Conservation (phyloP, 2,888 invertebrate genomes). For the Hofmannophila pseudospretella region DNA sequence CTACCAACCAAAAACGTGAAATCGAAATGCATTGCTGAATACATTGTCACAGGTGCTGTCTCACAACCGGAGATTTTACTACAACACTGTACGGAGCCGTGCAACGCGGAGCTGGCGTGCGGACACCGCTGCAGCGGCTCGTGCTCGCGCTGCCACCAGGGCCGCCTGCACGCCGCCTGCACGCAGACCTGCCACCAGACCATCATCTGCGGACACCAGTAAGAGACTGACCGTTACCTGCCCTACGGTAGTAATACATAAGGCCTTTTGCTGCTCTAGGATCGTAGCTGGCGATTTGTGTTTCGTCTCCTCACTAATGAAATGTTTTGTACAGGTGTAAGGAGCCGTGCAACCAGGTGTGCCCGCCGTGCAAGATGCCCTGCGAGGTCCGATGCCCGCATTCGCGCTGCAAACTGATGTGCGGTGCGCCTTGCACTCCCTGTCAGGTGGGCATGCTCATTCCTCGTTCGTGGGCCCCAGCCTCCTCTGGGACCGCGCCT, state of each 20-base stretch:
- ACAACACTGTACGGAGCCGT: slow-evolving; percentile 58
- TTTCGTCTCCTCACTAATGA: no score
- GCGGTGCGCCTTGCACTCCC: slow-evolving; percentile 71
- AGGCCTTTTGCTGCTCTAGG: no score
- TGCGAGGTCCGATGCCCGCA: slow-evolving; percentile 73
- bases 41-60: no score
- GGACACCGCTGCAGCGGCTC: slow-evolving; percentile 71
- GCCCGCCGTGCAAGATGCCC: slow-evolving; percentile 72
- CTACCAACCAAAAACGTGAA: no score
- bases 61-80: slow-evolving; percentile 31
- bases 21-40: no score
- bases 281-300: no score
- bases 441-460: no score
- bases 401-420: slow-evolving; percentile 66
- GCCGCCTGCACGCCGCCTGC: slow-evolving; percentile 79
- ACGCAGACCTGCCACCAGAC: slow-evolving; percentile 68
- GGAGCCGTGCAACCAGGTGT: slow-evolving; percentile 73
- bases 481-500: no score
- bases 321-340: slow-evolving; percentile 50
- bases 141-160: slow-evolving; percentile 77
- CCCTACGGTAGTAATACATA: no score
- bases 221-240: no score
- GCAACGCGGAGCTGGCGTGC: slow-evolving; percentile 59
- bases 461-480: no score
- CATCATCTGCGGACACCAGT: slow-evolving; percentile 81